Conservation (phyloP, 2,888 invertebrate species). For the Osedax frankpressi region DNA sequence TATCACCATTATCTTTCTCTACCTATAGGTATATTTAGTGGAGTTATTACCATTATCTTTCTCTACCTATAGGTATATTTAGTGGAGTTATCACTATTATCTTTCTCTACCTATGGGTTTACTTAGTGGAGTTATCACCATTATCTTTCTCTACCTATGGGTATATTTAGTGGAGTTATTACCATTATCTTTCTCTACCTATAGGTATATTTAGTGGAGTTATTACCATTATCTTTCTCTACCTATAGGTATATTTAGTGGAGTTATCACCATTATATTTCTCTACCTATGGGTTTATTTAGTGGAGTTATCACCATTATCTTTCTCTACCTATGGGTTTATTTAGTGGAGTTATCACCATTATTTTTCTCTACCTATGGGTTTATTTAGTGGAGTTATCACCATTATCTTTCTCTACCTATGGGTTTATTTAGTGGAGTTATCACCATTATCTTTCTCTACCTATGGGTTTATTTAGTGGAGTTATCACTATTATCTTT, state of each 20-base stretch:
- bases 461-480: conserved; percentile 48
- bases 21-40: conserved; percentile 49
- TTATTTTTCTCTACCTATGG: no score
- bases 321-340: background rate
- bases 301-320: conserved; percentile 22
- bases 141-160: background rate
- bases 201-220: conserved; percentile 49
- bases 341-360: background rate
- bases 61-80: background rate
- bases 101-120: no score
- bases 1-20: no score
- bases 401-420: background rate
- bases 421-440: background rate
- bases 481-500: background rate
- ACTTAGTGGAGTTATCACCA: conserved; percentile 36
- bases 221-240: background rate
- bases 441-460: conserved; percentile 48
- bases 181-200: no score
- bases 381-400: conserved; percentile 46
- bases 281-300: conserved; percentile 49
- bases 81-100: no score
- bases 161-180: background rate
- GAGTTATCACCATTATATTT: no score
- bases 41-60: background rate
- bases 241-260: background rate